Evolutionary conservation across 2,888 invertebrate genomes (phyloP), one percentile per base, ranked within the genome.

Genomic region (Ormyrus thymus): DNA sequence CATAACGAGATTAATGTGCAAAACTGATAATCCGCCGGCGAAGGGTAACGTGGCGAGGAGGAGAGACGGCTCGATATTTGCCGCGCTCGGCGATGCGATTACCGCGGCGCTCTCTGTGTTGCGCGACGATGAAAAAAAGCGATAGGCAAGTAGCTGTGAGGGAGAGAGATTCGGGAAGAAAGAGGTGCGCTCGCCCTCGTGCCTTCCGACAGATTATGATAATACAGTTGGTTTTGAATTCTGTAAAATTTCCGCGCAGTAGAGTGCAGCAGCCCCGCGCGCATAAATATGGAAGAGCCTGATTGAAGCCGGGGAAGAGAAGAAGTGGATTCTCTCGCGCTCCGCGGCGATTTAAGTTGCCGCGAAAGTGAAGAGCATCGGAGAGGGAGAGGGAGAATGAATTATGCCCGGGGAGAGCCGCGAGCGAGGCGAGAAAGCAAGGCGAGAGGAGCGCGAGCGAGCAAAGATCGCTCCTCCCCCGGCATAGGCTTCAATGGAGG

Each of bases 221-320:
- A 87, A 87, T 86, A 84, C 82, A 83, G 84, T 84, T 83, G 83
- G 85, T 85, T 86, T 85, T 85, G 85, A 87, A 85, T 84, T 86
- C 82, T 79, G 79, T 83, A 82, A 84, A 86, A 86, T 86, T 87
- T 85, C 82, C 82, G 65, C 79, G 78, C 29, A 76, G 81, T 80
- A 78, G 78, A 82, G 45, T 11, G 61, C 61, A 61, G 45, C 61
- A 46, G 61, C 45, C 7, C 6, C 59, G 45, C 58, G 61, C 61
- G 61, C 62, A 62, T 62, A 86, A 87, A 87, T 87, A 87, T 86
- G 86, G 86, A 87, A 82, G 80, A 85, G 84, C 77, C 81, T 86
- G 86, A 87, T 87, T 87, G 86, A 87, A 86, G 85, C 62, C 64
- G 69, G 66, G 45, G 43, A 61, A 61, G 61, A 46, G 61, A 46